Evolutionary conservation across 2,113 vertebrate genomes (phyloP).

Genomic region (Ailuropoda melanoleuca): DNA sequence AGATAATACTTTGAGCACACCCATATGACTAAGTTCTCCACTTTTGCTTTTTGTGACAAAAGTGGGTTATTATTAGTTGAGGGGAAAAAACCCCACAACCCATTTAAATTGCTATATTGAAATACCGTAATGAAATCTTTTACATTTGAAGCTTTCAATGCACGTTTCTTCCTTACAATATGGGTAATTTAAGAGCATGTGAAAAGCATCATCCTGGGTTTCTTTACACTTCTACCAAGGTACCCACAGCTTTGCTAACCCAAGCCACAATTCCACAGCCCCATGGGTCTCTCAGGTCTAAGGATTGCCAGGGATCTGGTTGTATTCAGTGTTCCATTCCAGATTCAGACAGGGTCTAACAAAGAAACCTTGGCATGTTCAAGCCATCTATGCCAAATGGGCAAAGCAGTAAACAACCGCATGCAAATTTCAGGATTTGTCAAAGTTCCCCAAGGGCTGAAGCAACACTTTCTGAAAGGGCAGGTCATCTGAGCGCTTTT

Average conservation of each 20-base stretch:
- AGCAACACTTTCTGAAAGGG: not conserved
- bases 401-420: not conserved
- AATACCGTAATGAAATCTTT: slow-evolving; percentile 74
- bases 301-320: not conserved
- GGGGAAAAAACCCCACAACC: not conserved
- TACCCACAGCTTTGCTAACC: not conserved
- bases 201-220: slow-evolving; percentile 36
- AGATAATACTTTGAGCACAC: slow-evolving; percentile 48
- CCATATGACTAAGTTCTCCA: slow-evolving; percentile 54
- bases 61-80: slow-evolving; percentile 33
- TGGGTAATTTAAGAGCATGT: slow-evolving; percentile 64
- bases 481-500: not conserved
- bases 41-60: slow-evolving; percentile 56
- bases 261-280: not conserved
- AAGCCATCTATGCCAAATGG: not conserved
- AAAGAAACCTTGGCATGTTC: not conserved
- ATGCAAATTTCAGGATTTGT: not conserved
- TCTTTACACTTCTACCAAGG: slow-evolving; percentile 38
- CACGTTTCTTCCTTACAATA: slow-evolving; percentile 54
- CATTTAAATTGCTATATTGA: slow-evolving; percentile 51
- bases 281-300: not conserved
- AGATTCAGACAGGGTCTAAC: not conserved
- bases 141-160: slow-evolving; percentile 33
- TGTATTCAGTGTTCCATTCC: not conserved
- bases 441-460: not conserved